These are phyloP conservation scores for Tupaia chinensis DNA, from an alignment of 2,113 vertebrate genomes.

Conservation along the genomic window DNA sequence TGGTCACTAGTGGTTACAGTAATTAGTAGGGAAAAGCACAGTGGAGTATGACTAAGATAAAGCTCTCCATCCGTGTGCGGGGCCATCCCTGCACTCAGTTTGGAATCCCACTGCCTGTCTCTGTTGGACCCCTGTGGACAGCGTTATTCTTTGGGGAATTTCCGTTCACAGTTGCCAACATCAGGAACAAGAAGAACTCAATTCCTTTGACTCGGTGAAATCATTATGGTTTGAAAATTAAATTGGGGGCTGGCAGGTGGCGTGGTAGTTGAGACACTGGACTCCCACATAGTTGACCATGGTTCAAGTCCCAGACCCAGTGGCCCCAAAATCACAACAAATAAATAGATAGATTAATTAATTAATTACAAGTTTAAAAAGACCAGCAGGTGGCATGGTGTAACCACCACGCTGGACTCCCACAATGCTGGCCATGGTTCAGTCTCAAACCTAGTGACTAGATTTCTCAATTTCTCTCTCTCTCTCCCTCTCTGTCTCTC, in stretches of 20 bases:
- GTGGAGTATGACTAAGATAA: conserved; percentile 52
- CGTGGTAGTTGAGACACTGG: too few relatives aligned
- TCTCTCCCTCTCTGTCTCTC: too few relatives aligned
- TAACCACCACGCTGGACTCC: too few relatives aligned
- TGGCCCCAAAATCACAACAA: too few relatives aligned
- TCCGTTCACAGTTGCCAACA: neutral
- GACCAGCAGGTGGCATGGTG: too few relatives aligned
- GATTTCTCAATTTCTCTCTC: too few relatives aligned
- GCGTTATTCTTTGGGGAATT: neutral
- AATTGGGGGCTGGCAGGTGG: neutral
- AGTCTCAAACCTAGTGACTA: too few relatives aligned
- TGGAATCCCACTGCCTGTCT: conserved; percentile 13
- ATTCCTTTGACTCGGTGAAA: neutral
- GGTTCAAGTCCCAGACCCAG: too few relatives aligned
- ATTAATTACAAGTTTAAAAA: too few relatives aligned
- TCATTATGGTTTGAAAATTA: conserved; percentile 39
- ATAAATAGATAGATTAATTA: too few relatives aligned
- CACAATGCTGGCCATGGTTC: too few relatives aligned
- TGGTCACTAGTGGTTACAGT: conserved; percentile 61
- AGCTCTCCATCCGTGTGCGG: neutral
- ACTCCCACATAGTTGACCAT: too few relatives aligned
- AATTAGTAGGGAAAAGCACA: conserved; percentile 73
- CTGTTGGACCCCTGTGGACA: neutral
- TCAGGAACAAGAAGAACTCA: conserved; percentile 4
- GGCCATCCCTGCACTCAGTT: conserved; percentile 27